Evolutionary conservation across 2,797 vertebrate species (phyloP).

Genomic region (Cirrhinus mrigala): DNA sequence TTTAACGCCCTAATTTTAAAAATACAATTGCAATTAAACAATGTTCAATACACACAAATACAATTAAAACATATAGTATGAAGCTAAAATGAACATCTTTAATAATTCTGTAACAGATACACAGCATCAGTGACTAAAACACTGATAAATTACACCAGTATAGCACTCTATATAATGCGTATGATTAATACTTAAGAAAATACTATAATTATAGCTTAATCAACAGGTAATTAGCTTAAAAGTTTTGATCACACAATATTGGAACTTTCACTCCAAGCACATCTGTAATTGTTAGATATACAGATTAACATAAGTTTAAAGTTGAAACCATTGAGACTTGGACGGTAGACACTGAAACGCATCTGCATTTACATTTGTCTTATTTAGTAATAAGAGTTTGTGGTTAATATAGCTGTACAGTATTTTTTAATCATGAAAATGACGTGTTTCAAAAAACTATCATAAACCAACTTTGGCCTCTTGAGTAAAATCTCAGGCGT

Average conservation of each 20-base stretch:
- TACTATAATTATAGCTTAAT: slow-evolving; percentile 29
- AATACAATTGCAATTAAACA: slow-evolving; percentile 20
- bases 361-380: slow-evolving; percentile 27
- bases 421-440: background rate
- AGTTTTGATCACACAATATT: background rate
- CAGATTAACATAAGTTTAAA: slow-evolving; percentile 9
- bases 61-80: background rate
- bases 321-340: background rate
- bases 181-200: slow-evolving; percentile 30
- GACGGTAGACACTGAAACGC: slow-evolving; percentile 29
- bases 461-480: background rate
- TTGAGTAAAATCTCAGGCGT: background rate
- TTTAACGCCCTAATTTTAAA: slow-evolving; percentile 3
- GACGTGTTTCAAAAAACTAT: background rate
- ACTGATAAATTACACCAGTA: slow-evolving; percentile 1
- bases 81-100: slow-evolving; percentile 5
- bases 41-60: slow-evolving; percentile 19
- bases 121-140: background rate
- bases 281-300: slow-evolving; percentile 7
- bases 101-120: background rate
- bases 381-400: slow-evolving; percentile 2
- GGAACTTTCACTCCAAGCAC: slow-evolving; percentile 18
- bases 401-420: background rate
- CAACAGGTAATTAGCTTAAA: background rate
- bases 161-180: background rate